A percentile compares a stretch with the other conserved stretches of the same genome.
phyloP scores from a whole-genome alignment of 1,140 invertebrate genomes.

The Vanessa tameamea region DNA sequence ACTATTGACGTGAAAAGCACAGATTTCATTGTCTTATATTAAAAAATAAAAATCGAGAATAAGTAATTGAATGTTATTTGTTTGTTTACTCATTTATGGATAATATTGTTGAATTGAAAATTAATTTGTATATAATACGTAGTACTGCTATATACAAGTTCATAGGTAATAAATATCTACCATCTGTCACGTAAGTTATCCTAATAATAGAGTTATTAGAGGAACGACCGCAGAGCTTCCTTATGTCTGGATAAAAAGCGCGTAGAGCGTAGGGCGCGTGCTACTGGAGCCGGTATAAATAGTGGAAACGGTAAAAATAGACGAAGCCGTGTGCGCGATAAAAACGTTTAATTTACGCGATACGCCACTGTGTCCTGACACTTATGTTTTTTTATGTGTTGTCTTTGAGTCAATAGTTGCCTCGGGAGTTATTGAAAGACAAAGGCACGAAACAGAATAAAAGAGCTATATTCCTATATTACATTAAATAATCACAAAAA shows the following conservation, averaged over 20 bases:
- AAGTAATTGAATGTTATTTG: too few relatives aligned
- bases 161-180: conserved; percentile 1
- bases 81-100: neutral
- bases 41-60: too few relatives aligned
- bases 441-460: conserved; percentile 6
- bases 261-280: conserved; percentile 56
- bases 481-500: neutral
- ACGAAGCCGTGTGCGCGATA: conserved; percentile 60
- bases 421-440: conserved; percentile 32
- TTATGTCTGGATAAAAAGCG: conserved; percentile 64
- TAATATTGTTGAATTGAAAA: neutral
- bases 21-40: too few relatives aligned
- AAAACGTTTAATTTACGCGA: conserved; percentile 78
- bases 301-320: conserved; percentile 76
- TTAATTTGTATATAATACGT: neutral
- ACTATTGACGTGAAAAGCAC: too few relatives aligned
- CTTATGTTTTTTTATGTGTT: conserved; percentile 78
- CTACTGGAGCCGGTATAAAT: conserved; percentile 74
- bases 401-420: conserved; percentile 70
- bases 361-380: conserved; percentile 62
- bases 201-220: conserved; percentile 66
- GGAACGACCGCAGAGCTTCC: conserved; percentile 44
- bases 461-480: neutral
- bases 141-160: neutral
- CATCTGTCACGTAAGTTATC: conserved; percentile 52